Base-by-base conservation (phyloP, 2,888 invertebrate species). In the Leptinotarsa rubiginosa region DNA sequence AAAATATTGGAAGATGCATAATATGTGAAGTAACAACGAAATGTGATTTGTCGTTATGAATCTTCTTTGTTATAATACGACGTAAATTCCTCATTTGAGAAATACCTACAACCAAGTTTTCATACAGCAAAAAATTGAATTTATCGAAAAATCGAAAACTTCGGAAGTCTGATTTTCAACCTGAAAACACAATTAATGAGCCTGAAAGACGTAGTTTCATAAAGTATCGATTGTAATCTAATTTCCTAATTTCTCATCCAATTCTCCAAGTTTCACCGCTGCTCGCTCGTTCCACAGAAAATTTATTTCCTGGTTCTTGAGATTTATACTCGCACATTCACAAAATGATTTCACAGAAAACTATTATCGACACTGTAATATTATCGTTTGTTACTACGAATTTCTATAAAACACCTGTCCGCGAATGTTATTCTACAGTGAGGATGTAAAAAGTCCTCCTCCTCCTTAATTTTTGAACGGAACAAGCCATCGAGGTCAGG, bases 161-260 rank as follows among this genome's bases (percentile, higher is more conserved):
- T 18, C 52, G 16, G 50, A 52, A 16, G 18, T 18, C n/a, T 18
- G 18, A 52, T 18, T 52, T 52, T n/a, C 52, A 52, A 52, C 18
- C 18, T 52, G 18, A 52, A 52, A 52, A 18, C 18, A 52, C 52
- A 52, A 52, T 52, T 52, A 52, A 41, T 41, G 41, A 18, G 18
- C 18, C 52, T 52, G 52, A 52, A 52, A 52, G 52, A 52, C n/a
- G 52, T 52, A n/a, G 18, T 52, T 52, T 52, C 10, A 18, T 52
- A 52, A 52, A 52, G 52, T 52, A 52, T 52, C 18, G 52, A 52
- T 18, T 52, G 18, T n/a, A 52, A 52, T 52, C 18, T 18, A 18
- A 52, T 52, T 52, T 52, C 18, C 52, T 52, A 52, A 52, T 52
- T 52, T 12, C n/a, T 52, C 52, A 52, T 52, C 18, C 52, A 18